Percentiles rank a stretch among this genome's conserved stretches.
Evolutionary conservation across 2,888 invertebrate genomes (phyloP).

Genomic region (Pelosia muscerda): DNA sequence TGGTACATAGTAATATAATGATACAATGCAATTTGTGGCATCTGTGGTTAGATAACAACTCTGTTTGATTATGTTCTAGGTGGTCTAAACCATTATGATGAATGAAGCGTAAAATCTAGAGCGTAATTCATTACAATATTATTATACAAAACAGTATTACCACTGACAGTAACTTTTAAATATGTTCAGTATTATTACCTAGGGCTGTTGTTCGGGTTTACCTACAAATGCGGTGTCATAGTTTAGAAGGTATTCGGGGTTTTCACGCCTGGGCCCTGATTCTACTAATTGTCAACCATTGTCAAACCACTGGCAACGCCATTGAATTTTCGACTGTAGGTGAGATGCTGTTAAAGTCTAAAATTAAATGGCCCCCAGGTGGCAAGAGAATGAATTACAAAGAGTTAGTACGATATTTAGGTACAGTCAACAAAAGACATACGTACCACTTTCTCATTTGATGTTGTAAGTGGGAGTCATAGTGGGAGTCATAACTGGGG

Average conservation of each 20-base stretch:
- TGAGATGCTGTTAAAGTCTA: too few species aligned
- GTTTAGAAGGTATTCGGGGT: too few species aligned
- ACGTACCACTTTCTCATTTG: too few species aligned
- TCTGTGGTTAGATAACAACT: conserved; percentile 18
- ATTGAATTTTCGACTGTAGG: too few species aligned
- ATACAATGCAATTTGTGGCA: conserved; percentile 23
- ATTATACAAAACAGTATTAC: background rate
- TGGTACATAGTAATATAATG: conserved; percentile 26
- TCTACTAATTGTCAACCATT: too few species aligned
- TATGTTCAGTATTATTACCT: background rate
- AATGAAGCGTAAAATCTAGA: conserved; percentile 6
- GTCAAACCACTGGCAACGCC: too few species aligned
- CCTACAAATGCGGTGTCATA: too few species aligned
- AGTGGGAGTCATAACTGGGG: too few species aligned
- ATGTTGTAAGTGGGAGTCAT: too few species aligned
- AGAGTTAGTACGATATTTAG: background rate
- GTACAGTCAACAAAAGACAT: background rate
- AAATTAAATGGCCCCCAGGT: too few species aligned
- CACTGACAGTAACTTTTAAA: background rate
- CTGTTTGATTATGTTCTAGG: conserved; percentile 11
- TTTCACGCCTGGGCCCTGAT: too few species aligned
- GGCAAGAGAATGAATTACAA: background rate
- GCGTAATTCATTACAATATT: background rate
- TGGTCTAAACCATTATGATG: conserved; percentile 1
- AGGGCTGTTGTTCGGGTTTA: too few species aligned